Evolutionary conservation across 2,888 invertebrate genomes (phyloP), one percentile per base, ranked within the genome.

Genomic region (Pammene aurita): DNA sequence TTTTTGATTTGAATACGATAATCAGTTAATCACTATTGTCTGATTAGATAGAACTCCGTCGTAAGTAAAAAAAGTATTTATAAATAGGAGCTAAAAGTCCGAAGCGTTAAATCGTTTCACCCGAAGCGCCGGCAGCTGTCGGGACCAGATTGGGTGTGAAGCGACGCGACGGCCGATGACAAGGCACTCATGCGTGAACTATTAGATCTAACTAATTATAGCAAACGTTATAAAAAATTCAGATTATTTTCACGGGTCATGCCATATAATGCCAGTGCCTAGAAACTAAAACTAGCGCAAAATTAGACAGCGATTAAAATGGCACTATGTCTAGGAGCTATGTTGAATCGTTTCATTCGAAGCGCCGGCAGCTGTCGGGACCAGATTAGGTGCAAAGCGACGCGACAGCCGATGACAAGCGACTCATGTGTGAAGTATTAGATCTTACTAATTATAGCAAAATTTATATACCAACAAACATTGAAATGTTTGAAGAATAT

Each of bases 121-220:
- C 52, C 34, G 34, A 34, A 54, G 54, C 54, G 54, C 54, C 54
- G 34, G 26, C 54, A 54, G 54, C 34, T 54, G 54, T n/a, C 9
- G 34, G 7, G 46, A 46, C 46, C n/a, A 54, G 54, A 54, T 54
- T 54, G 34, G 34, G 54, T 54, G 54, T 54, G 54, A 54, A 34
- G 54, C 34, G 34, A 54, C 54, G 52, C 13, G 13, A 26, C 52
- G 52, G 26, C 5, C 14, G 52, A 13, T 52, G 54, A 54, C 54
- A 54, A n/a, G 34, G 2, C 54, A 54, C 54, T 54, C 34, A n/a
- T 26, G n/a, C n/a, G 54, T n/a, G 54, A 54, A 54, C 34, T 34
- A 54, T 34, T 13, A 34, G 13, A 50, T 18, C 16, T 16, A 34
- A 52, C 52, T 52, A 34, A 34, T 52, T 52, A 2, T n/a, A 13